Evolutionary conservation across 2,888 invertebrate species (phyloP).

Genomic region (Nomada lathburiana): DNA sequence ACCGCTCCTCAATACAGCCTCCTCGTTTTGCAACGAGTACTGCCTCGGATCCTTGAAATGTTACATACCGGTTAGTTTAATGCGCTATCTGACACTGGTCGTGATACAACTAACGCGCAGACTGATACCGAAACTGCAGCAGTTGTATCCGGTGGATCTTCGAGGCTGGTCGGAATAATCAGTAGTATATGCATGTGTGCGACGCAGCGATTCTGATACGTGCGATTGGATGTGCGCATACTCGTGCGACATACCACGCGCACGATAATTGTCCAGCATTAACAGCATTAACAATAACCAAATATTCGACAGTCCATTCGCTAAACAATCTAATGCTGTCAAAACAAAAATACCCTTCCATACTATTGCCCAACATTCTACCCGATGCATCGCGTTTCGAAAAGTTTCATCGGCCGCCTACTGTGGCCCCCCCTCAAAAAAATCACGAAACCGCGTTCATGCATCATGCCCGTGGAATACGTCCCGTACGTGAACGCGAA

Average conservation of each 20-base stretch:
- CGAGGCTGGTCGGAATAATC: conserved; percentile 42
- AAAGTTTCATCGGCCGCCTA: too few relatives aligned
- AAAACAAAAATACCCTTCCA: too few relatives aligned
- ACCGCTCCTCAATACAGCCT: too few relatives aligned
- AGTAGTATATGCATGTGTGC: conserved; percentile 45
- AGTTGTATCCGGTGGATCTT: conserved; percentile 53
- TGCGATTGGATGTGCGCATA: conserved; percentile 26
- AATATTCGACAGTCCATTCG: neutral
- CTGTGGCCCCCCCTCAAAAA: too few relatives aligned
- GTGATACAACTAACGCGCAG: conserved; percentile 39
- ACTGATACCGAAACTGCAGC: conserved; percentile 44
- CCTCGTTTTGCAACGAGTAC: neutral
- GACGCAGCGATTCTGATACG: conserved; percentile 37
- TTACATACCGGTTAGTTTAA: conserved; percentile 48
- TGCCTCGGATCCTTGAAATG: conserved; percentile 45
- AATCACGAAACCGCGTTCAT: too few relatives aligned
- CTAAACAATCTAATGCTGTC: too few relatives aligned
- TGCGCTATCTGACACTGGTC: conserved; percentile 45
- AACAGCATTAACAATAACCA: neutral
- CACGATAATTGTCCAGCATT: neutral
- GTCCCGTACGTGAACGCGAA: neutral
- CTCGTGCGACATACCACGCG: neutral
- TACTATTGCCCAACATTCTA: too few relatives aligned
- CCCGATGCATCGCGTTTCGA: too few relatives aligned
- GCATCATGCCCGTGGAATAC: neutral